Evolutionary conservation across 2,888 invertebrate genomes (phyloP), one percentile per base, ranked within the genome.

Genomic region (Tricholauxania praeusta): DNA sequence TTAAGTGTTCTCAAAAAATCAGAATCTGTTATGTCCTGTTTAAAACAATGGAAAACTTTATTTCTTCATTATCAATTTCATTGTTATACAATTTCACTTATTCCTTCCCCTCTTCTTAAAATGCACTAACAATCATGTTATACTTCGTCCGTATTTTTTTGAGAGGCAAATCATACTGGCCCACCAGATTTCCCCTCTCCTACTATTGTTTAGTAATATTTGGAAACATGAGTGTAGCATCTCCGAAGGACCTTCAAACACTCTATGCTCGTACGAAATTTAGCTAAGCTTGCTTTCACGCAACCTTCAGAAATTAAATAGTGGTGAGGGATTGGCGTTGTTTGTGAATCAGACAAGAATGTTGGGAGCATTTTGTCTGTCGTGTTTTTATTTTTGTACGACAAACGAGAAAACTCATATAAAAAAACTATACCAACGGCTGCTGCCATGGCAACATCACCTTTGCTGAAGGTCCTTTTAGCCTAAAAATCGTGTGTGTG

Each of bases 321-420:
- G 10, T 19, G 28, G 14, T 10, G 17, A 5, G 52, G 22, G 15
- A 19, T 28, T 12, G 19, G 51, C 28, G 22, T 28, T 51, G 28
- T 49, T 49, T 32, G 19, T 49, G 14, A 55, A 59, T 51, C 59
- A 59, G 59, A 69, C 51, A 69, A 51, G 60, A 67, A 55, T 67
- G 53, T 10, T 39, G 53, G 39, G 39, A 12, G 17, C 32, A 53
- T 66, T n/a, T 19, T 22, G 48, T 10, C 48, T 12, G 14, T n/a
- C 12, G 22, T 64, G 48, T 17, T 49, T 64, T 57, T 14, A 57
- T 6, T 12, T 19, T 12, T 55, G 55, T 15, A 28, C 17, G 55
- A 55, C 14, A 22, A 22, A 28, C 39, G 8, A 39, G 8, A 39
- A 28, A 28, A 28, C 28, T 28, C 28, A 28, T 4, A 17, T 28